Conservation (phyloP, 2,113 vertebrate species). For the Centropristis striata region DNA sequence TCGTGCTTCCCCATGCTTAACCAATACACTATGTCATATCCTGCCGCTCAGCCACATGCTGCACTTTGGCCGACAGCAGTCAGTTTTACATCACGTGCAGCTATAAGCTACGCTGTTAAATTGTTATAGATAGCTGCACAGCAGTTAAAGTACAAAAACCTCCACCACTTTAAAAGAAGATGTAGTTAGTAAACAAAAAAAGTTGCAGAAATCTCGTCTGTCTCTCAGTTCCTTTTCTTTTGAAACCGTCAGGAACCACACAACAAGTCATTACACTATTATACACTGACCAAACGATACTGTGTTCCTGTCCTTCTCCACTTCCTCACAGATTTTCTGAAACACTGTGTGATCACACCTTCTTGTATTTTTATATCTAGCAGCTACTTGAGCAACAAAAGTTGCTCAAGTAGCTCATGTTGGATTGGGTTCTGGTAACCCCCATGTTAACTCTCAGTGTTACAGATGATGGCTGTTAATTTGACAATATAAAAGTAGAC, state of each 20-base stretch:
- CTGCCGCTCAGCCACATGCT: constrained; percentile 19
- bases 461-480: neutral
- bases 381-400: neutral
- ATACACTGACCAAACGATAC: neutral
- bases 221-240: constrained; percentile 42
- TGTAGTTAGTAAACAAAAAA: neutral
- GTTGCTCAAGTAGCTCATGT: neutral
- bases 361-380: too few relatives aligned
- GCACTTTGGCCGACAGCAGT: constrained; percentile 11
- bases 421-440: neutral
- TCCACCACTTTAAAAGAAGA: neutral
- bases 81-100: neutral
- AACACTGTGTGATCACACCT: neutral
- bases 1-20: constrained; percentile 29
- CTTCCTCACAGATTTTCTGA: constrained; percentile 20
- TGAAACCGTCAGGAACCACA: constrained; percentile 27
- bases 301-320: constrained; percentile 22
- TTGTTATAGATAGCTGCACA: neutral
- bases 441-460: neutral
- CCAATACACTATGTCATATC: constrained; percentile 34
- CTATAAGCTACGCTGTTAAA: neutral
- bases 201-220: constrained; percentile 30
- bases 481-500: neutral
- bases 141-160: neutral
- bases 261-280: constrained; percentile 6